Conservation (phyloP, 2,113 vertebrate species). For the Pipra filicauda region DNA sequence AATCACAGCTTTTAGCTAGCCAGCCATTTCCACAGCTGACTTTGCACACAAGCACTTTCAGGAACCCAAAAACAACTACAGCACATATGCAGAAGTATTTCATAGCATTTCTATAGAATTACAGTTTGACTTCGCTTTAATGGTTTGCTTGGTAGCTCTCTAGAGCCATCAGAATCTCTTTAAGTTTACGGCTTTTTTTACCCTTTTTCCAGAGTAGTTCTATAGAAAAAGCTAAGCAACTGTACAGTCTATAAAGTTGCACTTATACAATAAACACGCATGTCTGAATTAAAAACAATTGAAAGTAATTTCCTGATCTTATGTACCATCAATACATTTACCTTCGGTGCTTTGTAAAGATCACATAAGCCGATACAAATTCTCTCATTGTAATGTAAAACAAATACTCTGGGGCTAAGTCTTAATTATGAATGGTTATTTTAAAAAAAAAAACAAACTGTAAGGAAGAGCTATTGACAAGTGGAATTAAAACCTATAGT, state of each 20-base stretch:
- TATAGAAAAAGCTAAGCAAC: not conserved
- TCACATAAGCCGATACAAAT: rapidly evolving
- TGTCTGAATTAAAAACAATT: not conserved
- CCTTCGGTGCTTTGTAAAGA: not conserved
- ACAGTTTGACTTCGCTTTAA: constrained; percentile 28
- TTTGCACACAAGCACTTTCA: constrained; percentile 13
- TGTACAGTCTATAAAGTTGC: not conserved
- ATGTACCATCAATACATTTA: not conserved
- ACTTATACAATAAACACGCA: not conserved
- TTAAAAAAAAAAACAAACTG: not conserved
- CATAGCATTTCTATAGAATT: constrained; percentile 7
- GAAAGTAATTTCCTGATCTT: not conserved
- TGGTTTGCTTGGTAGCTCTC: constrained; percentile 16
- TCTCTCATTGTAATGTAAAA: not conserved
- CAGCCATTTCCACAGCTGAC: constrained; percentile 41
- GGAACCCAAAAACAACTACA: not conserved
- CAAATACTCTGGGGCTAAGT: not conserved
- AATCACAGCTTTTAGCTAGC: not conserved
- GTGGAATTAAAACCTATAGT: not conserved
- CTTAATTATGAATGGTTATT: not conserved
- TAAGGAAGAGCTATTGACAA: not conserved
- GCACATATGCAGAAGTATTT: not conserved
- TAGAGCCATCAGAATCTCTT: constrained; percentile 4
- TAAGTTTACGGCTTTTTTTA: not conserved
- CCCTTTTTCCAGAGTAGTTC: not conserved